A percentile compares a stretch with the other conserved stretches of the same genome.
These are phyloP conservation scores for Parazoanthus atlanticus DNA, from an alignment of 92 coral and sea anemone genomes.

Conservation along the genomic window DNA sequence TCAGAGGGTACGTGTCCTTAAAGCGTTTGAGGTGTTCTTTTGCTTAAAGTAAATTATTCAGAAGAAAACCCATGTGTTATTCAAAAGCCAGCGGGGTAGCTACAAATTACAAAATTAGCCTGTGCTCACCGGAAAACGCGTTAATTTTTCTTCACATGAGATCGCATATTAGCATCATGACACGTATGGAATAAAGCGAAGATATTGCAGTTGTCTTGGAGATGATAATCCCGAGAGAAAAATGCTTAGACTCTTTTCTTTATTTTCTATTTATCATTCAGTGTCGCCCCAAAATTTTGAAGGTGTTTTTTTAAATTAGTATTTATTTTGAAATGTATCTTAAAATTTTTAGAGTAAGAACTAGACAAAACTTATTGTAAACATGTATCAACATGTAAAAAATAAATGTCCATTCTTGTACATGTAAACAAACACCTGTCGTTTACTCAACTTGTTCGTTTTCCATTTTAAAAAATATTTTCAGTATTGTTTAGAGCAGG, in stretches of 20 bases:
- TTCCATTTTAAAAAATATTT: too few relatives aligned
- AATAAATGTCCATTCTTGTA: neutral
- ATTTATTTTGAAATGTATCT: neutral
- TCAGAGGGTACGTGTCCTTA: neutral
- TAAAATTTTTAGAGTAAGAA: neutral
- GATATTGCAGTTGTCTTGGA: neutral
- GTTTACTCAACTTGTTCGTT: too few relatives aligned
- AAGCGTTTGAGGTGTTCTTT: neutral
- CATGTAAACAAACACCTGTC: neutral
- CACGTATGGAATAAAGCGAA: neutral
- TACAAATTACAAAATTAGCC: neutral
- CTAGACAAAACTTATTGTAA: neutral
- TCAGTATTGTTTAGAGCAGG: too few relatives aligned
- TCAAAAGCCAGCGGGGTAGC: neutral
- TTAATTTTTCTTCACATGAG: too few relatives aligned
- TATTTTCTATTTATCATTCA: too few relatives aligned
- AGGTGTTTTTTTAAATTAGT: too few relatives aligned
- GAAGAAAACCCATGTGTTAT: neutral
- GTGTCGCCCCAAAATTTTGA: too few relatives aligned
- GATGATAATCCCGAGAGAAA: neutral
- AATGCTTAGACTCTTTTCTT: neutral
- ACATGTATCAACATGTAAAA: neutral
- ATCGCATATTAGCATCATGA: too few relatives aligned
- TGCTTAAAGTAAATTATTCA: slow-evolving; percentile 12
- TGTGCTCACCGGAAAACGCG: neutral